A percentile compares a stretch with the other conserved stretches of the same genome.
Conservation (phyloP, 2,888 invertebrate genomes). For the Drosophila meridiana region DNA sequence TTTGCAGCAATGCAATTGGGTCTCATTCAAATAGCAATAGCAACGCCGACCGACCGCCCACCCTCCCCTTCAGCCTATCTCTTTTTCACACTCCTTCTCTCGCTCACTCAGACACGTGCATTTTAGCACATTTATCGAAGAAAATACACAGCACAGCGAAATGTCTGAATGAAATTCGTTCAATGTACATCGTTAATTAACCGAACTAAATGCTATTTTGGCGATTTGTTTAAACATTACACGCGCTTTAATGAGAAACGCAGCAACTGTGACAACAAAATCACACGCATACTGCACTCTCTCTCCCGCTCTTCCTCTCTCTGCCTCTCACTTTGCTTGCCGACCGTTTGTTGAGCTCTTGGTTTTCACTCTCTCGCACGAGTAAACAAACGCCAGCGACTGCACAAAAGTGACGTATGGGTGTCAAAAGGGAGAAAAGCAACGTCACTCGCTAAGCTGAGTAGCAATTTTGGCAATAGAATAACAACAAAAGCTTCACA, state of each 20-base stretch:
- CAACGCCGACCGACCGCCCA: slow-evolving; percentile 3
- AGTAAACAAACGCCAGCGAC: slow-evolving; percentile 45
- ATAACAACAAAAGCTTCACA: slow-evolving; percentile 18
- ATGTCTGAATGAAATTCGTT: slow-evolving; percentile 63
- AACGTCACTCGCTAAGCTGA: slow-evolving; percentile 29
- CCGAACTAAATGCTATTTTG: slow-evolving; percentile 36
- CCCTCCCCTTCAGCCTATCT: not conserved
- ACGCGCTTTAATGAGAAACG: slow-evolving; percentile 26
- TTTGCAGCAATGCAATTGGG: slow-evolving; percentile 50
- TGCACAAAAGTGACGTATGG: slow-evolving; percentile 39
- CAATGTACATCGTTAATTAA: slow-evolving; percentile 28
- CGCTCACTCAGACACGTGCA: slow-evolving; percentile 66
- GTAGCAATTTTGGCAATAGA: slow-evolving; percentile 13
- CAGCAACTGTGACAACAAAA: slow-evolving; percentile 40
- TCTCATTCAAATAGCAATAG: slow-evolving; percentile 57
- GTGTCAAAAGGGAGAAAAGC: slow-evolving; percentile 29
- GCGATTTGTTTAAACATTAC: slow-evolving; percentile 55
- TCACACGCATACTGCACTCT: slow-evolving; percentile 30
- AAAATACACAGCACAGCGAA: slow-evolving; percentile 50
- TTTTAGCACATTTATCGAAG: slow-evolving; percentile 43
- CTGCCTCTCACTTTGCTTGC: not conserved
- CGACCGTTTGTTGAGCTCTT: not conserved
- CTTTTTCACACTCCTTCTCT: not conserved
- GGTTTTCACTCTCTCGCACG: slow-evolving; percentile 8
- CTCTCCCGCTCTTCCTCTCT: slow-evolving; percentile 5